Percentiles rank a stretch among this genome's conserved stretches.
Conservation (phyloP, 2,888 invertebrate species). For the Platycheirus rosarum region DNA sequence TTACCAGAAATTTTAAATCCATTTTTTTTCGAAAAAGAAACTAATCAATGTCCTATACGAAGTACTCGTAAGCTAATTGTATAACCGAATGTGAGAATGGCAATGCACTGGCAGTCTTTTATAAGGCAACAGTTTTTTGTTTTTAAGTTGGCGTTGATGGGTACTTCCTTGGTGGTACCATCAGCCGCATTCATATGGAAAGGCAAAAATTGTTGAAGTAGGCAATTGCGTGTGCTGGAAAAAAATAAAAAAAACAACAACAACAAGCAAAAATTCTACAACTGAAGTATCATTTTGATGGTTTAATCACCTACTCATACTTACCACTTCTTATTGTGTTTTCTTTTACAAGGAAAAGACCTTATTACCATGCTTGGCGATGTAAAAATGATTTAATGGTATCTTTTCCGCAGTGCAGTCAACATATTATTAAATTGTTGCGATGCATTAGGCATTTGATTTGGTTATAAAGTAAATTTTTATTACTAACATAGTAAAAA, state of each 20-base stretch:
- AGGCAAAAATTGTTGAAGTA: slow-evolving; percentile 39
- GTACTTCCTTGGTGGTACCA: slow-evolving; percentile 68
- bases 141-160: slow-evolving; percentile 8
- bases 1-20: slow-evolving; percentile 60
- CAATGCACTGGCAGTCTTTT: slow-evolving; percentile 57
- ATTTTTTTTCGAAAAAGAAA: slow-evolving; percentile 18
- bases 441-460: background rate
- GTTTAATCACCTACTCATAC: slow-evolving; percentile 32
- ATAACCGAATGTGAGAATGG: slow-evolving; percentile 50
- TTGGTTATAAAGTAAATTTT: too few relatives aligned
- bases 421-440: background rate
- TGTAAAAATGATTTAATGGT: slow-evolving; percentile 42
- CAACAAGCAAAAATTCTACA: slow-evolving; percentile 64
- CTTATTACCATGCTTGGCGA: slow-evolving; percentile 48
- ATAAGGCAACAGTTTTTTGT: slow-evolving; percentile 40
- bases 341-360: slow-evolving; percentile 50
- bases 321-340: background rate
- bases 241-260: too few relatives aligned
- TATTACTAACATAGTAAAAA: too few relatives aligned
- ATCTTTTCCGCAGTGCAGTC: slow-evolving; percentile 54
- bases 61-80: slow-evolving; percentile 42
- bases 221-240: slow-evolving; percentile 50
- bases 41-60: slow-evolving; percentile 22
- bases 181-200: slow-evolving; percentile 40
- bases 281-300: slow-evolving; percentile 53